A percentile compares a stretch with the other conserved stretches of the same genome.
These are phyloP conservation scores for Cylloceria caligata DNA, from an alignment of 2,888 invertebrate genomes.

Conservation along the genomic window DNA sequence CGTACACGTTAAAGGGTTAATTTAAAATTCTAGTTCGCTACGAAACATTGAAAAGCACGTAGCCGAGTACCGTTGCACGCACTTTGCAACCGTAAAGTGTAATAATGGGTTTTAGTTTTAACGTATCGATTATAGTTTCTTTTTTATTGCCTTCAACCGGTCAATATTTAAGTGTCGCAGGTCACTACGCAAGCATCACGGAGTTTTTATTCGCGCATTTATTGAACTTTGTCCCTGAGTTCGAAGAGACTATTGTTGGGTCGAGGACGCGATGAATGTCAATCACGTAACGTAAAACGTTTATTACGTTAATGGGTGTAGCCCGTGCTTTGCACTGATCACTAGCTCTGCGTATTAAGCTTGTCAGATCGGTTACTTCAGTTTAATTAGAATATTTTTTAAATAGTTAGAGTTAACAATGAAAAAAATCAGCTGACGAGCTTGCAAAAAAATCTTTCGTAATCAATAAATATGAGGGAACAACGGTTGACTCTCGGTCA, in stretches of 20 bases:
- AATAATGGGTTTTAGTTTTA: neutral
- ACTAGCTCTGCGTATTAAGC: neutral
- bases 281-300: constrained; percentile 6
- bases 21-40: neutral
- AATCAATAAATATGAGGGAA: constrained; percentile 64
- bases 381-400: neutral
- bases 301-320: neutral
- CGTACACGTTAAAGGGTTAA: constrained; percentile 5
- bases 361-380: constrained; percentile 19
- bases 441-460: constrained; percentile 67
- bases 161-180: constrained; percentile 16
- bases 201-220: constrained; percentile 3
- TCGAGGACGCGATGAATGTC: constrained; percentile 1
- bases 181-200: neutral
- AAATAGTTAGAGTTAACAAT: neutral
- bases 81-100: neutral
- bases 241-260: constrained; percentile 3
- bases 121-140: neutral
- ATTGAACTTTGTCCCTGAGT: constrained; percentile 42
- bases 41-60: neutral
- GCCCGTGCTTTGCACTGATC: neutral
- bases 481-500: constrained; percentile 75
- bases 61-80: constrained; percentile 6
- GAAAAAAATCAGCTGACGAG: constrained; percentile 19
- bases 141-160: neutral